These are phyloP conservation scores for Cremastobaeus sp. DNA, from an alignment of 2,888 invertebrate genomes.

Conservation along the genomic window DNA sequence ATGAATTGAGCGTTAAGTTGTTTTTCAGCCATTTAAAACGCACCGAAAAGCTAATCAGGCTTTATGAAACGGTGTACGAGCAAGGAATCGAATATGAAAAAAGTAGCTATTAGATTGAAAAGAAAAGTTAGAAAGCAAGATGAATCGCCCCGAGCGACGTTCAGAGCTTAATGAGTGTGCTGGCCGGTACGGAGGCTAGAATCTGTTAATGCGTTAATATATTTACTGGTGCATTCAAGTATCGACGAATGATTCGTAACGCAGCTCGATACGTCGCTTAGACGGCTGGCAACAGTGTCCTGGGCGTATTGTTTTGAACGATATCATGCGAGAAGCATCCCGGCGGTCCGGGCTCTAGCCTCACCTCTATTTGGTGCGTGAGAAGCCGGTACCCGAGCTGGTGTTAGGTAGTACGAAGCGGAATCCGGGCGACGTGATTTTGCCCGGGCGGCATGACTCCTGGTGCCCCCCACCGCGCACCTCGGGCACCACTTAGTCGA, in stretches of 20 bases:
- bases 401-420: conserved; percentile 52
- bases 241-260: conserved; percentile 43
- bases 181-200: no score
- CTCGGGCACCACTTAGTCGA: conserved; percentile 16
- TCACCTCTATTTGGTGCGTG: conserved; percentile 43
- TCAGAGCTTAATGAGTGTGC: no score
- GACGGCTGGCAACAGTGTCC: conserved; percentile 51
- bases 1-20: no score
- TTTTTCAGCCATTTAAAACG: no score
- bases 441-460: conserved; percentile 78
- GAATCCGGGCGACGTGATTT: conserved; percentile 68
- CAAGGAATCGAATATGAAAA: no score
- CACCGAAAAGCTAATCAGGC: no score
- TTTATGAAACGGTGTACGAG: no score
- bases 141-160: no score
- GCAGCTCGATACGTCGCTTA: conserved; percentile 35
- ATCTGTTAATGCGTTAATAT: conserved; percentile 22
- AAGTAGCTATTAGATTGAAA: no score
- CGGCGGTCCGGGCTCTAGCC: background rate
- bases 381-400: conserved; percentile 67
- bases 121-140: no score
- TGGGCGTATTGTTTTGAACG: conserved; percentile 58
- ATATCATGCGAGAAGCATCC: background rate
- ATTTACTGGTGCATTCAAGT: conserved; percentile 32
- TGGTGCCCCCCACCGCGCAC: conserved; percentile 42